These are phyloP conservation scores for Drosophila mauritiana DNA, from an alignment of 1,140 invertebrate genomes.

Conservation along the genomic window DNA sequence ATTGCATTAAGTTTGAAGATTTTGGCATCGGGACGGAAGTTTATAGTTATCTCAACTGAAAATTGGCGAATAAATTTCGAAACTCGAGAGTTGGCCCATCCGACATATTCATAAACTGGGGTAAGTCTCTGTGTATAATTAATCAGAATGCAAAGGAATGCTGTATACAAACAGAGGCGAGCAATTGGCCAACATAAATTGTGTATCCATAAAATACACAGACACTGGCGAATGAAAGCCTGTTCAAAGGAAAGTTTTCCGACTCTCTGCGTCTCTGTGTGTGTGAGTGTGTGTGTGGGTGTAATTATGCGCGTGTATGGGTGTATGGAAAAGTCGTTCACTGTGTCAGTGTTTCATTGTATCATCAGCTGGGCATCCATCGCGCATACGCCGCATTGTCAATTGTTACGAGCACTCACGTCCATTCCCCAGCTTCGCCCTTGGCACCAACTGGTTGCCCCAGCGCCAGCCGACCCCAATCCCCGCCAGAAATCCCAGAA, in stretches of 20 bases:
- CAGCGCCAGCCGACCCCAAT: constrained; percentile 40
- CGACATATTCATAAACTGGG: constrained; percentile 42
- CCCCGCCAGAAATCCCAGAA: constrained; percentile 29
- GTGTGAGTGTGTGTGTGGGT: constrained; percentile 8
- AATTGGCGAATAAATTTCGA: neutral
- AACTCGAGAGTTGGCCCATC: neutral
- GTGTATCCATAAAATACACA: constrained; percentile 77
- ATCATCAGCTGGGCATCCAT: constrained; percentile 66
- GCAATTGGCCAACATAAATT: constrained; percentile 75
- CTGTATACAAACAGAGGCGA: constrained; percentile 57
- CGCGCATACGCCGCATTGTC: constrained; percentile 79
- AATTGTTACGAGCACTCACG: constrained; percentile 58
- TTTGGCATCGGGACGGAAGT: constrained; percentile 17
- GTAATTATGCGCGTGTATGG: constrained; percentile 20
- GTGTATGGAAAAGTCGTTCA: constrained; percentile 66
- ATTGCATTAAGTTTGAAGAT: neutral
- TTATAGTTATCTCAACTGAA: constrained; percentile 2
- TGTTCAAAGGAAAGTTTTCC: constrained; percentile 51
- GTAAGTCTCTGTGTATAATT: constrained; percentile 55
- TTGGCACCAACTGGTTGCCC: constrained; percentile 68
- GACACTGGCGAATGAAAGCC: constrained; percentile 33
- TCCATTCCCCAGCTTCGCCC: constrained; percentile 41
- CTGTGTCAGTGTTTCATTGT: constrained; percentile 79
- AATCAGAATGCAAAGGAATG: constrained; percentile 10
- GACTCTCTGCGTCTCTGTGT: constrained; percentile 15